These are phyloP conservation scores for Cossypha polioptera DNA, from an alignment of 2,797 vertebrate genomes.

Conservation along the genomic window DNA sequence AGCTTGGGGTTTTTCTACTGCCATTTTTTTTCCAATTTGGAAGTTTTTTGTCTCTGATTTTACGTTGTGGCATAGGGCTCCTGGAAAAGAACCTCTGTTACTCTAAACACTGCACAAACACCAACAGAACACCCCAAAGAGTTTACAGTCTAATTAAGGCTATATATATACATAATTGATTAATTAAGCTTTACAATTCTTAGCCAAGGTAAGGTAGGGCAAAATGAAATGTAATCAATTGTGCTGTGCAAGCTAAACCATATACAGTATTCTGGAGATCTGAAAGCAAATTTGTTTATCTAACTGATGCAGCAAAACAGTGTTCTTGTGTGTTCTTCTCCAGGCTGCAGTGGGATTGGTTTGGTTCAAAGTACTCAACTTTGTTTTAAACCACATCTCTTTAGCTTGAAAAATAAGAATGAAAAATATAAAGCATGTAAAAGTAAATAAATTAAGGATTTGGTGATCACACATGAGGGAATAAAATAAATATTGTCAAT, in stretches of 20 bases:
- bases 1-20: not conserved
- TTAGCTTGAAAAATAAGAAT: not conserved
- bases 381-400: not conserved
- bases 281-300: not conserved
- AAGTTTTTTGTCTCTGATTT: not conserved
- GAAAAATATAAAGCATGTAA: not conserved
- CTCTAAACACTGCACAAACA: not conserved
- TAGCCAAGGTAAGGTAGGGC: not conserved
- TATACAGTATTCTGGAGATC: not conserved
- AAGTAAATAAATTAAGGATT: not conserved
- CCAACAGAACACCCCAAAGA: not conserved
- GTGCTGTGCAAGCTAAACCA: not conserved
- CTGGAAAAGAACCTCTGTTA: not conserved
- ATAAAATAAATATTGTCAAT: not conserved
- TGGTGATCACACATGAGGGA: not conserved
- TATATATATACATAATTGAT: not conserved
- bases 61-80: not conserved
- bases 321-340: not conserved
- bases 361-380: not conserved
- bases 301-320: not conserved
- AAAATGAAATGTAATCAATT: not conserved
- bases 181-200: constrained; percentile 7
- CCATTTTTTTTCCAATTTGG: not conserved
- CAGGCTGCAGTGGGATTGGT: not conserved
- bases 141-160: not conserved